Base-by-base conservation (phyloP, 2,113 vertebrate genomes). In the Salvelinus namaycush region DNA sequence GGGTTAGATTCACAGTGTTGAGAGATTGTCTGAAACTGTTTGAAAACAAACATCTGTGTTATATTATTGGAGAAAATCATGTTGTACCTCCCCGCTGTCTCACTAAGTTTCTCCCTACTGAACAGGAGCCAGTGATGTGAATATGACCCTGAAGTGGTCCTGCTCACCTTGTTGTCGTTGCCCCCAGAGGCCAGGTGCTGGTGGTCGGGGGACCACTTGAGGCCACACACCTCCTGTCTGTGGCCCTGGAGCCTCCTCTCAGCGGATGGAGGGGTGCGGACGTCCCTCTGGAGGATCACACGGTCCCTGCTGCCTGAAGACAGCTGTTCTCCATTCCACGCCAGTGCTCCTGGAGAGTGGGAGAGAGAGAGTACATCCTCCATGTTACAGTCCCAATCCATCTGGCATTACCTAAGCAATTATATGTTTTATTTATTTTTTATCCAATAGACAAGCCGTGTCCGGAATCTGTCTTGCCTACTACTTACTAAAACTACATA, bases 141-240 rank as follows among this genome's bases (percentile, higher is more conserved):
- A 44, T 44, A 44, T 11, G 39, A 44, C 9, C 39, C 39, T 44
- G 39, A 39, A 9, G 39, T 9, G 9, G 31, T 18, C 14, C 1
- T 20, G 5, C 72, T 76, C 76, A 94, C 94, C 88, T 94, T 94
- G 90, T 95, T 95, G 86, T 95, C 94, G 48, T 95, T 95, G 82
- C 94, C 93, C 65, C 94, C 93, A 0, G 94, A 95, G 0, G 94
- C 94, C 0, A 95, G 92, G 81, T 95, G 94, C 89, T 95, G 93
- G 88, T 94, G 94, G 84, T 95, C 93, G 0, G 94, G 94, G n/a
- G 94, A 94, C 94, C 94, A 95, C 79, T 94, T 94, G 29, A 94
- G 92, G 3, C 94, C 94, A 1, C 94, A 95, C 79, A 95, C 94
- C 84, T 95, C 94, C 74, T 95, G 93, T 44, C 93, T 80, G 90